Base-by-base conservation (phyloP, 2,797 vertebrate species). In the Silurus lanzhouensis region DNA sequence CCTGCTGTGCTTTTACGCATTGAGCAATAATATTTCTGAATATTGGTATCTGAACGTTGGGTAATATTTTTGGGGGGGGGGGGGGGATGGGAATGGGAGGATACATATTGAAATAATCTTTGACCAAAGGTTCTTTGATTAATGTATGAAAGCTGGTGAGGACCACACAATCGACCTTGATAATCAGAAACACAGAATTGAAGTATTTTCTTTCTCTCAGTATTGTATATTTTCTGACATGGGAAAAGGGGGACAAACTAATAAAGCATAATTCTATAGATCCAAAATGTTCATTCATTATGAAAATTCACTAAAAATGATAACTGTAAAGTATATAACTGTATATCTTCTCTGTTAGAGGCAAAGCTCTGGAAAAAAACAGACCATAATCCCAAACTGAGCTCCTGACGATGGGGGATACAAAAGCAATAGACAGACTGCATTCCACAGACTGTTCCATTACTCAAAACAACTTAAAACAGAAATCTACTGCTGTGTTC, bases 311-410 rank as follows among this genome's bases (percentile, higher is more conserved):
- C 25, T 67, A 14, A 38, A 68, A 27, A 15, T 7, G 14, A 71
- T 20, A 10, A 20, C 9, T 71, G 5, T n/a, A 12, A 27, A n/a
- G 9, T 1, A 9, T 52, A 52, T 52, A 52, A 9, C 7, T 52
- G 8, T 48, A 12, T 74, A 27, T 58, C 27, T 58, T 4, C 57
- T 27, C 25, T 27, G 3, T 57, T n/a, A 55, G 48, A 57, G 48
- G 66, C 68, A 84, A 82, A 38, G 66, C n/a, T 70, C 15, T 81
- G 68, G 12, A 67, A 61, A 63, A 38, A 38, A 83, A 80, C 81
- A 68, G 71, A 25, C 27, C 70, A 46, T 88, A 89, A 87, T 90
- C 89, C 85, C 84, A 78, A 75, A 86, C 83, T 80, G 86, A 85
- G 83, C 66, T 85, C 55, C 74, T 77, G 80, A 85, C 70, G 70